phyloP scores from a whole-genome alignment of 2,797 vertebrate genomes.

The Scleropages formosus region DNA sequence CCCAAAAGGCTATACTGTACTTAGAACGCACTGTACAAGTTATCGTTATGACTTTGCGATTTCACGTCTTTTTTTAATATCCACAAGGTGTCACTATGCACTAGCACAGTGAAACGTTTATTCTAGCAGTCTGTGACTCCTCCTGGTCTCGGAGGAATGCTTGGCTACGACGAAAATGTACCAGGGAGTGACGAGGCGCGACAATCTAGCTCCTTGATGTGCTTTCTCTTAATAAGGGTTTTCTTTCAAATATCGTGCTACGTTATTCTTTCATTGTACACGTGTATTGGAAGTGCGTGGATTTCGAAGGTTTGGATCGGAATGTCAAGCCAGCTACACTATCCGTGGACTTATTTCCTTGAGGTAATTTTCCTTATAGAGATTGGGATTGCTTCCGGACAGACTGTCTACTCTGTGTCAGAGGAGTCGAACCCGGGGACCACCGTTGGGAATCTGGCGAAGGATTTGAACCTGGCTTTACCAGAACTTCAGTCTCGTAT shows the following conservation, averaged over 20 bases:
- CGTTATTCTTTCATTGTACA: background rate
- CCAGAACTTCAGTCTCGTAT: slow-evolving; percentile 61
- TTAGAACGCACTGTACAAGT: too few species aligned
- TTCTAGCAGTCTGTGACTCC: slow-evolving; percentile 37
- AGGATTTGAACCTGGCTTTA: slow-evolving; percentile 64
- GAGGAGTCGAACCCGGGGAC: slow-evolving; percentile 69
- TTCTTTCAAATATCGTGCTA: background rate
- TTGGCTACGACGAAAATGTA: background rate
- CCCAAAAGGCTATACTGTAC: too few species aligned
- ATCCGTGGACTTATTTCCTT: slow-evolving; percentile 20
- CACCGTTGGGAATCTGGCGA: slow-evolving; percentile 66
- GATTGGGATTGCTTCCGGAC: slow-evolving; percentile 52
- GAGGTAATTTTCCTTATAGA: slow-evolving; percentile 36
- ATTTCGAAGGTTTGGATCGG: slow-evolving; percentile 10
- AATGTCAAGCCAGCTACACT: background rate
- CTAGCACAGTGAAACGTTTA: background rate
- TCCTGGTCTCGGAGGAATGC: slow-evolving; percentile 33
- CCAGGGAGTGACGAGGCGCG: background rate
- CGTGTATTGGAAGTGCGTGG: background rate
- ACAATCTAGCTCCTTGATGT: background rate
- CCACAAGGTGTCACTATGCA: slow-evolving; percentile 53
- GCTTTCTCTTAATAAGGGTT: background rate
- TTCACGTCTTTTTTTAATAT: background rate
- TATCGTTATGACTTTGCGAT: too few species aligned
- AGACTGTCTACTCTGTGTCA: slow-evolving; percentile 63